Conservation (phyloP, 1,140 invertebrate species). For the Oncopodura yosiiana region DNA sequence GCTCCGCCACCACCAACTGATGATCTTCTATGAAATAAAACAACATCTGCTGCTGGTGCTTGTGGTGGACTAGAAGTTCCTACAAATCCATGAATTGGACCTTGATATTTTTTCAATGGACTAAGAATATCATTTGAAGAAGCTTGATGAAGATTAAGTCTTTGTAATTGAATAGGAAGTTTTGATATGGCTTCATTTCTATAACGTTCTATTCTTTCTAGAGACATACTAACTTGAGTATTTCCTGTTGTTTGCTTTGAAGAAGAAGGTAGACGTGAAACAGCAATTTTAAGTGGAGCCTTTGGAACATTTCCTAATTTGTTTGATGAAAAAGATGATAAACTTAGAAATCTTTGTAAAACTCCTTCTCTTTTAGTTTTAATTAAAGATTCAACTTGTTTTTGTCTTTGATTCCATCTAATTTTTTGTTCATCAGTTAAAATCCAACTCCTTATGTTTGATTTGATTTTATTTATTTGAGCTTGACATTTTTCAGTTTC, state of each 20-base stretch:
- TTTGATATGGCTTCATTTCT: too few species aligned
- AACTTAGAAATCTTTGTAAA: conserved; percentile 2
- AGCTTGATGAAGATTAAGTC: not conserved
- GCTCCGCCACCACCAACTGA: not conserved
- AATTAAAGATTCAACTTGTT: conserved; percentile 4
- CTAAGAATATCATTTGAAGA: not conserved
- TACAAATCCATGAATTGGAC: not conserved
- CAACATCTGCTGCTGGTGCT: too few species aligned
- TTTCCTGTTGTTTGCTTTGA: not conserved
- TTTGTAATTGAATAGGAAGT: not conserved
- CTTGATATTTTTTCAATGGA: not conserved
- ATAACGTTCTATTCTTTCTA: not conserved
- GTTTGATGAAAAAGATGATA: not conserved
- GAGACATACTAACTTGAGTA: not conserved
- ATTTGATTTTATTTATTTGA: conserved; percentile 4
- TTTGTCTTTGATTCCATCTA: conserved; percentile 8
- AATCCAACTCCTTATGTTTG: not conserved
- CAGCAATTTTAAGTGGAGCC: not conserved
- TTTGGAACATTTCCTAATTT: not conserved
- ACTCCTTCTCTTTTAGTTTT: not conserved
- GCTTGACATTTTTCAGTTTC: conserved; percentile 12
- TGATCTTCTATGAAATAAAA: not conserved
- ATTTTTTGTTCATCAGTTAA: conserved; percentile 3
- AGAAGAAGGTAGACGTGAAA: not conserved
- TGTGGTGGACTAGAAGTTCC: not conserved